A percentile compares a stretch with the other conserved stretches of the same genome.
Evolutionary conservation across 2,888 invertebrate species (phyloP).

Genomic region (Eledone cirrhosa): DNA sequence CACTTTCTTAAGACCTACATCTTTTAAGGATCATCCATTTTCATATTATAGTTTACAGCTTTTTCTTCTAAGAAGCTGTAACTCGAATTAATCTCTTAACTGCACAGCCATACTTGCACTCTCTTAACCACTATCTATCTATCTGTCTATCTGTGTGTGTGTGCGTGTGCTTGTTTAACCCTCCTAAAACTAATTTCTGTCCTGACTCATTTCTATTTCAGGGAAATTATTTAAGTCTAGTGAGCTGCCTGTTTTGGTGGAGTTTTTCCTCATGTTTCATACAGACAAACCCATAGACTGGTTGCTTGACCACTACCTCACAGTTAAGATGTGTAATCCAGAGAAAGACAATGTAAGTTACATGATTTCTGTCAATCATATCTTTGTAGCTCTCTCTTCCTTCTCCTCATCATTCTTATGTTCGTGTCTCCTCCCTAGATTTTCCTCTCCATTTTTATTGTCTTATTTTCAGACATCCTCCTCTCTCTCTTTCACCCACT

Average conservation of each 20-base stretch:
- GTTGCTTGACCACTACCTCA: constrained; percentile 88
- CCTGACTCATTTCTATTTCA: constrained; percentile 47
- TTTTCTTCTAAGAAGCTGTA: too few species aligned
- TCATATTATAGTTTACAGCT: too few species aligned
- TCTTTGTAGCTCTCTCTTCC: not conserved
- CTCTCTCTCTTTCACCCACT: too few species aligned
- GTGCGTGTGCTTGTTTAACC: too few species aligned
- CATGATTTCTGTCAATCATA: not conserved
- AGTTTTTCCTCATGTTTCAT: constrained; percentile 94
- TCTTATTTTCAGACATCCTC: too few species aligned
- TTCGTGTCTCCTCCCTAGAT: too few species aligned
- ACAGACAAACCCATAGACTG: constrained; percentile 97
- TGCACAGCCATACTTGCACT: too few species aligned
- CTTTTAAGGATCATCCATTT: too few species aligned
- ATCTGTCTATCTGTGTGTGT: not conserved
- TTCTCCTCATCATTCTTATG: not conserved
- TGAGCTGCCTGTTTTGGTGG: constrained; percentile 85
- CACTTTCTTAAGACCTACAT: too few species aligned
- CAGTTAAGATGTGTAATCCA: constrained; percentile 83
- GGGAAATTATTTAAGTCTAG: constrained; percentile 85
- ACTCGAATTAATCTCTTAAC: too few species aligned
- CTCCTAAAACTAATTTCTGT: not conserved
- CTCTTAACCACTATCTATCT: not conserved
- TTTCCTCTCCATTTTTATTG: too few species aligned
- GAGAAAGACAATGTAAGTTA: constrained; percentile 66